These are phyloP conservation scores for Pomatostomus ruficeps DNA, from an alignment of 2,113 vertebrate species.

Conservation along the genomic window DNA sequence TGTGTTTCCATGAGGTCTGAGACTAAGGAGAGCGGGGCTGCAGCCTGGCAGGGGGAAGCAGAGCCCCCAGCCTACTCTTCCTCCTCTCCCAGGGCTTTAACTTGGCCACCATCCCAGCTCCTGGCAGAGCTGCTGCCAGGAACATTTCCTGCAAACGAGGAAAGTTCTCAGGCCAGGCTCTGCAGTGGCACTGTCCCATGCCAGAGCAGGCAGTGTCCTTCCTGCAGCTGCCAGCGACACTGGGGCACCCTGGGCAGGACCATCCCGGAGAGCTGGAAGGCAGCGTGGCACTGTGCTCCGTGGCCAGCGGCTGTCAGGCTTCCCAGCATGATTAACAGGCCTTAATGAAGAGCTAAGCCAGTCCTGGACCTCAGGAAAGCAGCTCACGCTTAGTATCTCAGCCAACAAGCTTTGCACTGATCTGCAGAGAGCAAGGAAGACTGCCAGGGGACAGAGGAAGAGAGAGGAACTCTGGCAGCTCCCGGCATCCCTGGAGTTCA, in stretches of 20 bases:
- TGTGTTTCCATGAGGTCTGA: background rate
- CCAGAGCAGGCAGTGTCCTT: background rate
- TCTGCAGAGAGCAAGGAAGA: background rate
- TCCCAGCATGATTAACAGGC: background rate
- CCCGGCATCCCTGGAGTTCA: background rate
- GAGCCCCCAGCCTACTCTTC: background rate
- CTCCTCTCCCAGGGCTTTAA: background rate
- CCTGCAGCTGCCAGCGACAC: rapidly evolving
- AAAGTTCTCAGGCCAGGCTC: background rate
- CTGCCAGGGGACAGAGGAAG: background rate
- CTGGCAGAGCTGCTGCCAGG: background rate
- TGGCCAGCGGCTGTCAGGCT: background rate
- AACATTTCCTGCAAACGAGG: rapidly evolving
- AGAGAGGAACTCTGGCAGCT: background rate
- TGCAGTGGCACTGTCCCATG: background rate
- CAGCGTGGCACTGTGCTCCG: background rate
- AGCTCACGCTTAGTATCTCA: background rate
- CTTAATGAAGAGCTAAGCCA: background rate
- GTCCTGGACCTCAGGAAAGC: background rate
- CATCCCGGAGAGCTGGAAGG: rapidly evolving
- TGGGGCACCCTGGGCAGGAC: rapidly evolving
- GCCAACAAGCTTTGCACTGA: background rate
- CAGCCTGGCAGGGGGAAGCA: background rate
- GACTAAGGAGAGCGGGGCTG: background rate
- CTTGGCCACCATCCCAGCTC: background rate